A percentile compares a stretch with the other conserved stretches of the same genome.
phyloP scores from a whole-genome alignment of 30 jellyfish, hydroid and myxozoan species.

The Hydra vulgaris region DNA sequence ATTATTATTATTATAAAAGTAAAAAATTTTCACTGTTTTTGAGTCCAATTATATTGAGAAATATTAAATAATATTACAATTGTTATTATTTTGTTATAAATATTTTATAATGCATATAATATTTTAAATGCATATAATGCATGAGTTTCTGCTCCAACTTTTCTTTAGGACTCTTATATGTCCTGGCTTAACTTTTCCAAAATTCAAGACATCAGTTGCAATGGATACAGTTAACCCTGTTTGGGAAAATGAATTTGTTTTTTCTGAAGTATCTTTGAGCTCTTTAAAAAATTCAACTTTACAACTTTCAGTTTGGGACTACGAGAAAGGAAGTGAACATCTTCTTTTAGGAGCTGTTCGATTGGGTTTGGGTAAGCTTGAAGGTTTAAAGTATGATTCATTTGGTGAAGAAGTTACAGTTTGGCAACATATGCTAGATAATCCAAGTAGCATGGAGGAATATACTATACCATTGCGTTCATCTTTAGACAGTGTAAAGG shows the following conservation, averaged over 20 bases:
- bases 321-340: slow-evolving; percentile 39
- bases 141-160: too few species aligned
- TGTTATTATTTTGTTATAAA: not conserved
- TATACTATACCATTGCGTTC: slow-evolving; percentile 67
- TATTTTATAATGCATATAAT: not conserved
- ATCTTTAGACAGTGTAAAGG: slow-evolving; percentile 50
- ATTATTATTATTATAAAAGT: not conserved
- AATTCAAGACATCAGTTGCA: slow-evolving; percentile 30
- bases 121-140: too few species aligned
- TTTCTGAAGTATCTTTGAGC: slow-evolving; percentile 40
- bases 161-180: not conserved
- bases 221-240: slow-evolving; percentile 56
- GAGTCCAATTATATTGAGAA: too few species aligned
- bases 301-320: slow-evolving; percentile 59
- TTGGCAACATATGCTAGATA: slow-evolving; percentile 74
- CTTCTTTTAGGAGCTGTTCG: slow-evolving; percentile 61
- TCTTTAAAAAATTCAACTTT: slow-evolving; percentile 52
- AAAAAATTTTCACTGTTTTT: not conserved
- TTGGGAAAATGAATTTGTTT: slow-evolving; percentile 60
- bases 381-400: slow-evolving; percentile 58
- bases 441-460: slow-evolving; percentile 40
- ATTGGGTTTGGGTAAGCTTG: slow-evolving; percentile 61
- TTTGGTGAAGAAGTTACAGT: slow-evolving; percentile 49
- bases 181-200: slow-evolving; percentile 6
- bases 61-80: too few species aligned